Conservation (phyloP, 2,113 vertebrate species). For the Corythaeola cristata region DNA sequence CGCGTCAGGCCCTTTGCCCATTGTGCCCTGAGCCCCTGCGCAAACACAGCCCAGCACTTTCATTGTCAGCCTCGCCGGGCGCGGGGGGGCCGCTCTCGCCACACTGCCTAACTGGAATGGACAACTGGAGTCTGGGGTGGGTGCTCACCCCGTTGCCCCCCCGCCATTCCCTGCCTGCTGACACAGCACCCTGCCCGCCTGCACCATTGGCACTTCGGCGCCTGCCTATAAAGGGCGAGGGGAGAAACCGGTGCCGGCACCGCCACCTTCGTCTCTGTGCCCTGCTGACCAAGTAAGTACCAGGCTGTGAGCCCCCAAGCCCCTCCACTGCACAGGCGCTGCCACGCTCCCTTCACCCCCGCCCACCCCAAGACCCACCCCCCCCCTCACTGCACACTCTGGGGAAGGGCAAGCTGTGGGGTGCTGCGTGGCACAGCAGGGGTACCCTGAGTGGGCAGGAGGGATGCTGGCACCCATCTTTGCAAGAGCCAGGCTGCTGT, state of each 20-base stretch:
- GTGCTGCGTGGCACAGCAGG: background rate
- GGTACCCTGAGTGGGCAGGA: background rate
- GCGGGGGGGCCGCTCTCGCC: slow-evolving; percentile 50
- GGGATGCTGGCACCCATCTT: background rate
- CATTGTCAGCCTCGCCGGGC: slow-evolving; percentile 19
- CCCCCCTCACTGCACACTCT: background rate
- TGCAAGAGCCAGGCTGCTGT: background rate
- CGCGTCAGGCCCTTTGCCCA: slow-evolving; percentile 67
- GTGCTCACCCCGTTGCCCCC: background rate
- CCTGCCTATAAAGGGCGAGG: slow-evolving; percentile 69
- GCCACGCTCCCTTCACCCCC: background rate
- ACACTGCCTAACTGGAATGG: slow-evolving; percentile 60
- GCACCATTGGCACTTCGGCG: slow-evolving; percentile 35
- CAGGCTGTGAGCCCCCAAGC: background rate
- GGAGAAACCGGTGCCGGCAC: slow-evolving; percentile 11
- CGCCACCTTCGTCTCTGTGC: slow-evolving; percentile 34
- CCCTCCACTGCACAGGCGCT: background rate
- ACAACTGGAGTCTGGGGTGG: slow-evolving; percentile 19
- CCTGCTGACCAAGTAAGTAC: slow-evolving; percentile 65
- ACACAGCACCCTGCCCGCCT: slow-evolving; percentile 55
- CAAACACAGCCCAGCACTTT: slow-evolving; percentile 68
- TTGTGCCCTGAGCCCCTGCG: slow-evolving; percentile 37
- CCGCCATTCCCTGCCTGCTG: slow-evolving; percentile 29
- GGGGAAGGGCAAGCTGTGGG: background rate
- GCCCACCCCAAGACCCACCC: background rate